These are phyloP conservation scores for Drosophila prolongata DNA, from an alignment of 2,888 invertebrate genomes.

Conservation along the genomic window DNA sequence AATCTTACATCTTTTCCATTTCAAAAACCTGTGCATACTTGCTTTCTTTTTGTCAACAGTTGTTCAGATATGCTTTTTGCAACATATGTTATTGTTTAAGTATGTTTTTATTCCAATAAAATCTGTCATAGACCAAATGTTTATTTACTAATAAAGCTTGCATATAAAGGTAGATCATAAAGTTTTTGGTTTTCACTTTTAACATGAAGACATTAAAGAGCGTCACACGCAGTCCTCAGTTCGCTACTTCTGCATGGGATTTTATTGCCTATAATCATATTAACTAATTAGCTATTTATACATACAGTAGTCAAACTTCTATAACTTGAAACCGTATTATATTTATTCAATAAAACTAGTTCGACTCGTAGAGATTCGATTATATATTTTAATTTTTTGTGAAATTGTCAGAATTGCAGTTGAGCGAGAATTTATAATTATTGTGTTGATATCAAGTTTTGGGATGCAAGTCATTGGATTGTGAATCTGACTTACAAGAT, in stretches of 20 bases:
- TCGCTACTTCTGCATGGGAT: too few relatives aligned
- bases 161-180: background rate
- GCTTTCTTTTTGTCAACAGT: background rate
- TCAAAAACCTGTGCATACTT: background rate
- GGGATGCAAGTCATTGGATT: background rate
- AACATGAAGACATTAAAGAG: background rate
- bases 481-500: background rate
- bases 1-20: too few relatives aligned
- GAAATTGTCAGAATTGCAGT: background rate
- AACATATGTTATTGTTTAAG: too few relatives aligned
- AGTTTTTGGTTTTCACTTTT: slow-evolving; percentile 6
- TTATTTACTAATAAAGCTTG: slow-evolving; percentile 1
- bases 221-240: background rate
- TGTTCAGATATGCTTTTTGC: background rate
- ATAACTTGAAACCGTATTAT: too few relatives aligned
- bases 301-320: too few relatives aligned
- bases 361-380: too few relatives aligned
- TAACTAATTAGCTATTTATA: too few relatives aligned
- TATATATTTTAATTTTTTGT: too few relatives aligned
- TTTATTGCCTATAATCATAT: too few relatives aligned
- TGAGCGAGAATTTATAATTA: background rate
- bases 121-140: background rate
- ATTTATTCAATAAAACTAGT: too few relatives aligned
- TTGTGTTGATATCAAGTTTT: background rate
- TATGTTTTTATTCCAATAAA: background rate